Percentiles rank a stretch among this genome's conserved stretches.
phyloP scores from a whole-genome alignment of 2,888 invertebrate genomes.

The Drosophila nr. perissopoda region DNA sequence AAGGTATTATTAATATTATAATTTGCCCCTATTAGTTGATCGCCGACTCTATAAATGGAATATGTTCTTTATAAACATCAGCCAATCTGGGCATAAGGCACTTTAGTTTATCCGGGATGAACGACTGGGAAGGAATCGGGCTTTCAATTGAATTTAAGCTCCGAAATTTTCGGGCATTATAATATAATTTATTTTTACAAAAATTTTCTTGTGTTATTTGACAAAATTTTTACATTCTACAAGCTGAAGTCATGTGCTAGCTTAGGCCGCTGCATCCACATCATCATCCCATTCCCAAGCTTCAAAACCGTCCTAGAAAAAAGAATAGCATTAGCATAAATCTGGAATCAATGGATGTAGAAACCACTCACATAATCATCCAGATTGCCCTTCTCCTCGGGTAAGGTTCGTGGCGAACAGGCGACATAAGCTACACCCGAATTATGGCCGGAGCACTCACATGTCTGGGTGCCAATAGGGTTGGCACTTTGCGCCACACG shows the following conservation, averaged over 20 bases:
- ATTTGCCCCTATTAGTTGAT: not conserved
- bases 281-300: slow-evolving; percentile 83
- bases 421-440: slow-evolving; percentile 89
- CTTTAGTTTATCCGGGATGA: not conserved
- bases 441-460: slow-evolving; percentile 89
- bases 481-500: slow-evolving; percentile 88
- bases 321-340: not conserved
- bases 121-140: not conserved
- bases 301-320: slow-evolving; percentile 77
- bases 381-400: slow-evolving; percentile 68
- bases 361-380: slow-evolving; percentile 81
- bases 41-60: not conserved
- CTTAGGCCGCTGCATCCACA: slow-evolving; percentile 62
- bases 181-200: slow-evolving; percentile 64
- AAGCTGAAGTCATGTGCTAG: slow-evolving; percentile 26
- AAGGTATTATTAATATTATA: not conserved
- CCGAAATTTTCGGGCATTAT: not conserved
- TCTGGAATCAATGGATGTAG: not conserved
- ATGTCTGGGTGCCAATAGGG: slow-evolving; percentile 88
- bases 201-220: slow-evolving; percentile 32
- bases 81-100: not conserved
- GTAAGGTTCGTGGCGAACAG: slow-evolving; percentile 87
- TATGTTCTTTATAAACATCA: not conserved
- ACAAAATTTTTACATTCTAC: slow-evolving; percentile 50
- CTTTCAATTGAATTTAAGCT: not conserved